A percentile compares a stretch with the other conserved stretches of the same genome.
Evolutionary conservation across 1,140 invertebrate genomes (phyloP).

Genomic region (Theocolax elegans): DNA sequence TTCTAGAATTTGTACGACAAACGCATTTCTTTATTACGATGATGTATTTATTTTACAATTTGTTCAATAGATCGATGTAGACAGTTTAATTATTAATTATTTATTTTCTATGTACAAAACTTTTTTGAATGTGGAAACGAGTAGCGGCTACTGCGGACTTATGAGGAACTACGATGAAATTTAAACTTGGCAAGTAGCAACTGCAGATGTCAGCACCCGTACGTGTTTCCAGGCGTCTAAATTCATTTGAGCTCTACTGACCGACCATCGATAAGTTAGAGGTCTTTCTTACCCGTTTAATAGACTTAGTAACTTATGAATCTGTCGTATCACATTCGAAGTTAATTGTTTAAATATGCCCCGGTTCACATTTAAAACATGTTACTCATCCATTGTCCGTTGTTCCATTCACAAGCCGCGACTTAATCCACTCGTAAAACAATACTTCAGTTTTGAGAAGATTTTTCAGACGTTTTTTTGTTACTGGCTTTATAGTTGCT

Average conservation of each 20-base stretch:
- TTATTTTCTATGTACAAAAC: background rate
- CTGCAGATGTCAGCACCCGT: conserved; percentile 18
- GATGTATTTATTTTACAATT: conserved; percentile 50
- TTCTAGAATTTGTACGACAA: conserved; percentile 26
- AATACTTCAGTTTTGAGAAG: conserved; percentile 70
- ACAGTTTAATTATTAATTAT: conserved; percentile 17
- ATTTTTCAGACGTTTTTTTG: conserved; percentile 55
- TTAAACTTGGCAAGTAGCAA: background rate
- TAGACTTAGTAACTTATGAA: conserved; percentile 2
- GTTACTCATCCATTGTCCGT: conserved; percentile 41
- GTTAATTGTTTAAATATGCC: background rate
- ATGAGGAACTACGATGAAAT: background rate
- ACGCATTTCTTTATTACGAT: conserved; percentile 44
- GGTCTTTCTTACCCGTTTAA: background rate
- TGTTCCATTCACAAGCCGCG: conserved; percentile 66
- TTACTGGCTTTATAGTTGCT: conserved; percentile 37
- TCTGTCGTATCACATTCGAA: conserved; percentile 25
- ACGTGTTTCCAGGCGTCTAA: too few species aligned
- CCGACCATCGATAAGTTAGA: conserved; percentile 19
- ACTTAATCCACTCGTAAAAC: conserved; percentile 74
- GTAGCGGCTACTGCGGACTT: background rate
- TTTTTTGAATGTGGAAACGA: background rate
- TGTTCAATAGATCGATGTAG: conserved; percentile 40
- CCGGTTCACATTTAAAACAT: too few species aligned
- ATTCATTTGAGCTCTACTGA: background rate